Conservation (phyloP, 2,888 invertebrate species). For the Drosophila quinaria region DNA sequence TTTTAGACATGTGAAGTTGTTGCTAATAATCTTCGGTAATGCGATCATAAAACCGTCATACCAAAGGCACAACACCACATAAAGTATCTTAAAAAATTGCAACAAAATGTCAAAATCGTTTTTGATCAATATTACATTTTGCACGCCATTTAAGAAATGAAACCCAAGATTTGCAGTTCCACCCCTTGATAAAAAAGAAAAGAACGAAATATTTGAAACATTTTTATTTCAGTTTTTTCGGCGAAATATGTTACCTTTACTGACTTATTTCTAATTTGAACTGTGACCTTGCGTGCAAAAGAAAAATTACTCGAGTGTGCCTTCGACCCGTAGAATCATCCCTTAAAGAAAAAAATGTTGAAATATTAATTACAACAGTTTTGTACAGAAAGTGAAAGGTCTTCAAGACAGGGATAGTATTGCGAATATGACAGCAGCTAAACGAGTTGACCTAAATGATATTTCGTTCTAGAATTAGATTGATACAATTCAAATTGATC, state of each 20-base stretch:
- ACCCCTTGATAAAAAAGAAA: conserved; percentile 59
- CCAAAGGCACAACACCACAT: conserved; percentile 66
- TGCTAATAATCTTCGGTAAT: conserved; percentile 54
- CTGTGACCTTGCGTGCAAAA: conserved; percentile 59
- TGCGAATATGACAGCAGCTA: conserved; percentile 3
- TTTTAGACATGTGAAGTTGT: conserved; percentile 5
- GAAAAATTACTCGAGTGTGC: conserved; percentile 72
- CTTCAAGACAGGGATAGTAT: conserved; percentile 5
- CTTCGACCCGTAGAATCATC: conserved; percentile 34
- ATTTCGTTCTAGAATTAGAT: neutral
- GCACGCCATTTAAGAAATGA: conserved; percentile 66
- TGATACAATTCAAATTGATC: conserved; percentile 15
- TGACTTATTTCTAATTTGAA: conserved; percentile 54
- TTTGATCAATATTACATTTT: conserved; percentile 66
- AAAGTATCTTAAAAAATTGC: conserved; percentile 50
- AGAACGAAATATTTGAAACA: conserved; percentile 44
- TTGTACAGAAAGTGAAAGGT: conserved; percentile 38
- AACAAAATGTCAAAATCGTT: conserved; percentile 67
- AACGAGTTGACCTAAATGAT: conserved; percentile 40
- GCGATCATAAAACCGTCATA: conserved; percentile 70
- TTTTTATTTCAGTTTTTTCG: conserved; percentile 51
- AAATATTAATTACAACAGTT: conserved; percentile 67
- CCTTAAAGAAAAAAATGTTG: conserved; percentile 45
- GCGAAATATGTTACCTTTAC: conserved; percentile 38
- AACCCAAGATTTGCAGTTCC: conserved; percentile 58